Evolutionary conservation across 1,140 invertebrate genomes (phyloP), one percentile per base, ranked within the genome.

Genomic region (Euschistus heros): DNA sequence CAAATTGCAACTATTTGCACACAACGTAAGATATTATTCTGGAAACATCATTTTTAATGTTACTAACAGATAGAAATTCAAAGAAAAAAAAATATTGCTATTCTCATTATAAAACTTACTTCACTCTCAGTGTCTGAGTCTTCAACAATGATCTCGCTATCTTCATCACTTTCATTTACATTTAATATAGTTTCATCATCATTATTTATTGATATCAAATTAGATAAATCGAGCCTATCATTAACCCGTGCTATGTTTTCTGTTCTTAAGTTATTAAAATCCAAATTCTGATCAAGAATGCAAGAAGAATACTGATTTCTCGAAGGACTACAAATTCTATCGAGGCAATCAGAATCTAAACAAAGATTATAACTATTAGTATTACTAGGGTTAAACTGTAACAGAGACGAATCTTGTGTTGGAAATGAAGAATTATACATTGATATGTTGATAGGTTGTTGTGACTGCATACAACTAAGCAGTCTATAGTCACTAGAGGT

Each of bases 71-170:
- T n/a, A n/a, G n/a, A n/a, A n/a, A n/a, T n/a, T n/a, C n/a, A n/a
- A n/a, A n/a, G n/a, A n/a, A n/a, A n/a, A n/a, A n/a, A n/a, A n/a
- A n/a, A n/a, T n/a, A n/a, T n/a, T n/a, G n/a, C n/a, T n/a, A n/a
- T n/a, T n/a, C n/a, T n/a, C n/a, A n/a, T n/a, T n/a, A n/a, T 44
- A 15, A 57, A 27, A 57, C 26, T 57, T 57, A 61, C 59, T 22
- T 61, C 59, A 42, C 59, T 61, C 30, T 61, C 59, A 42, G 59
- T 61, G n/a, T 61, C 59, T 2, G 59, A 61, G 22, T 61, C 59
- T 22, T 61, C 59, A 13, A 61, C 59, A 42, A 61, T 33, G 22
- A 61, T 61, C 8, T 61, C 59, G 15, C 59, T 61, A 2, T 61
- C 59, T 17, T 61, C 59, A 30, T 61, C 59, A 61, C 27, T 61